A percentile compares a stretch with the other conserved stretches of the same genome.
phyloP scores from a whole-genome alignment of 1,140 invertebrate genomes.

The Rhagoletis zephyria region DNA sequence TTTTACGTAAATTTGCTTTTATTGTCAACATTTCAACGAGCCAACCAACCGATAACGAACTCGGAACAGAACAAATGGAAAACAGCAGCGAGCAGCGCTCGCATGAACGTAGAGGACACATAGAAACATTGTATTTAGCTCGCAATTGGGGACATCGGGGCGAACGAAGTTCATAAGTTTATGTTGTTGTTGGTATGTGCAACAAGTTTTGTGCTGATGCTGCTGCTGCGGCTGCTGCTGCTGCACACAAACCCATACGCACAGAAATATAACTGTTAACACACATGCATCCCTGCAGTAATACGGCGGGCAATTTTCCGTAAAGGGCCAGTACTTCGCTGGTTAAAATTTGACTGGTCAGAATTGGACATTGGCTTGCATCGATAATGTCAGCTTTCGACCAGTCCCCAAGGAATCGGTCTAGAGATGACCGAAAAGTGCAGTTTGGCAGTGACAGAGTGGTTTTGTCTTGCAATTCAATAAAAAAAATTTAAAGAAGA shows the following conservation, averaged over 20 bases:
- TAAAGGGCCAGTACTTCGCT: no score
- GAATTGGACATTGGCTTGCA: no score
- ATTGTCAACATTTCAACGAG: slow-evolving; percentile 15
- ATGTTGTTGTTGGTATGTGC: slow-evolving; percentile 8
- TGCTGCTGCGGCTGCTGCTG: no score
- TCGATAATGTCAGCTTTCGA: no score
- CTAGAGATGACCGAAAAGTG: no score
- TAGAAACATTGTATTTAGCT: not conserved
- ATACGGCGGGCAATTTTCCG: no score
- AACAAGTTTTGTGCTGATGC: not conserved
- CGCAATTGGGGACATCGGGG: not conserved
- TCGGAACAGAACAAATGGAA: not conserved
- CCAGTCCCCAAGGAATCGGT: no score
- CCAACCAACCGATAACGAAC: slow-evolving; percentile 18
- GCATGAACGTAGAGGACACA: not conserved
- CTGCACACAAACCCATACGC: not conserved
- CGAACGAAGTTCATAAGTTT: slow-evolving; percentile 27
- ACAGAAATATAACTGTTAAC: not conserved
- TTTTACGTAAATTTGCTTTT: not conserved
- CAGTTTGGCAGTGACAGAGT: no score
- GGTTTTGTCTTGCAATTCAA: no score
- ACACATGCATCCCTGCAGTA: not conserved
- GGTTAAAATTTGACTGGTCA: no score
- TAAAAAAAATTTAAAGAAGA: no score
- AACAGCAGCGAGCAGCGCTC: not conserved